These are phyloP conservation scores for Acrobasis consociella DNA, from an alignment of 2,888 invertebrate genomes.

Conservation along the genomic window DNA sequence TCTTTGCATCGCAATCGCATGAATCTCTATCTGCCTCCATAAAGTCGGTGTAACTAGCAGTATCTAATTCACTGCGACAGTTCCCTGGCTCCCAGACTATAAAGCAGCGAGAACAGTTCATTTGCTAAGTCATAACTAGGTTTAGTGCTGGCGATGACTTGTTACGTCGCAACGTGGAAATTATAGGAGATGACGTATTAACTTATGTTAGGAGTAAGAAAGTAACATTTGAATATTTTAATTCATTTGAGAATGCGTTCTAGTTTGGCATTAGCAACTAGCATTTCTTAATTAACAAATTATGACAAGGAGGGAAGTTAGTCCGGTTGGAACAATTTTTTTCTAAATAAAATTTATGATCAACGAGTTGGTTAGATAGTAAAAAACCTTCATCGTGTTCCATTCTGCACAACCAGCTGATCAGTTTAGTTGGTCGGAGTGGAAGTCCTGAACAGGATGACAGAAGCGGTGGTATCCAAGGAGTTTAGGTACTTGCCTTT, in stretches of 20 bases:
- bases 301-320: no score
- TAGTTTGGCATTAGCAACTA: not conserved
- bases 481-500: no score
- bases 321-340: no score
- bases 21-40: constrained; percentile 18
- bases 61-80: constrained; percentile 27
- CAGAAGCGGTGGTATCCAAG: no score
- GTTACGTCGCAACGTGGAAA: constrained; percentile 16
- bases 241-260: not conserved
- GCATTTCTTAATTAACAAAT: no score
- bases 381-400: no score
- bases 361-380: no score
- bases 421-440: no score
- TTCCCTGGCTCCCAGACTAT: constrained; percentile 27
- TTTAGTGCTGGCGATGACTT: constrained; percentile 21
- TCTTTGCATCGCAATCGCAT: constrained; percentile 5
- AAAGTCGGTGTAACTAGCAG: constrained; percentile 26
- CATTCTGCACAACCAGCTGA: no score
- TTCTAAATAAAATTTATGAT: no score
- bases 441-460: no score
- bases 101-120: constrained; percentile 31
- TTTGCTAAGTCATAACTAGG: constrained; percentile 28
- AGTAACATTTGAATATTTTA: not conserved
- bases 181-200: constrained; percentile 15
- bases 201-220: not conserved